phyloP scores from a whole-genome alignment of 2,113 vertebrate species.

The Beaufortia kweichowensis region DNA sequence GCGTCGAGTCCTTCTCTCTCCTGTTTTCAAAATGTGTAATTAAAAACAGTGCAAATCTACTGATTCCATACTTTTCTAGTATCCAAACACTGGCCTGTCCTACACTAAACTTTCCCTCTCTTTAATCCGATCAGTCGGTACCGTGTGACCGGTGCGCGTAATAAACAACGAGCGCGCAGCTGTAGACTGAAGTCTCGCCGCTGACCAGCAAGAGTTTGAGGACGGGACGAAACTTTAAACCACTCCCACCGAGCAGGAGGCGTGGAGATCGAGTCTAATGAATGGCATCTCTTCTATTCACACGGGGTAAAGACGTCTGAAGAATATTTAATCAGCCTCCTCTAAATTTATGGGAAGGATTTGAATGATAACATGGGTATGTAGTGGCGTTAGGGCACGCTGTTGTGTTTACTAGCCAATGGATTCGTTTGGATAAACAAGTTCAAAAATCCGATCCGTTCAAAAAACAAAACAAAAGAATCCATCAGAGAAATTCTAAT shows the following conservation, averaged over 20 bases:
- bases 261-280: slow-evolving; percentile 35
- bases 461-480: no score
- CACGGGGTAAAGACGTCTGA: slow-evolving; percentile 11
- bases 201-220: slow-evolving; percentile 67
- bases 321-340: slow-evolving; percentile 41
- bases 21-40: neutral
- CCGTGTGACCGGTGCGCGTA: neutral
- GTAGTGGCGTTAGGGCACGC: neutral
- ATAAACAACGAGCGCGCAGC: neutral
- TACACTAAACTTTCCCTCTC: slow-evolving; percentile 4
- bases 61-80: neutral
- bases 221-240: slow-evolving; percentile 72
- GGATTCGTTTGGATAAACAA: neutral
- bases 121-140: slow-evolving; percentile 9
- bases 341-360: slow-evolving; percentile 26
- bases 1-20: neutral
- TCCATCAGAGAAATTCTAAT: no score
- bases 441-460: neutral
- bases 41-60: neutral
- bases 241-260: slow-evolving; percentile 62
- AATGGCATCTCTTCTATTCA: slow-evolving; percentile 47
- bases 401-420: neutral
- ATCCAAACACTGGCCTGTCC: neutral
- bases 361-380: slow-evolving; percentile 50
- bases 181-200: slow-evolving; percentile 57